phyloP scores from a whole-genome alignment of 2,888 invertebrate species.

The Leptinotarsa juncta region DNA sequence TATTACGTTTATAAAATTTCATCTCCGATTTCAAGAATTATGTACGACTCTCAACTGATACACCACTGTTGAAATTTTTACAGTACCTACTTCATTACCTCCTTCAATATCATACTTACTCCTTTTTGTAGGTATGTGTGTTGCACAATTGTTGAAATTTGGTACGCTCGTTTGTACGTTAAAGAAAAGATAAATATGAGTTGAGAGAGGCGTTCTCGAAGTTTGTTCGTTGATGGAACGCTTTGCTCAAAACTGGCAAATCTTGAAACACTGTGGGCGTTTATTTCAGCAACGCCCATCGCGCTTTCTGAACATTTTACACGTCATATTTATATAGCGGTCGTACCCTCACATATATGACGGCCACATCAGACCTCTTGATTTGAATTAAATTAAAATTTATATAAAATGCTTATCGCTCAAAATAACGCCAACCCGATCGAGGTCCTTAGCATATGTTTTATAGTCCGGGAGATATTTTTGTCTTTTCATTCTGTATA shows the following conservation, averaged over 20 bases:
- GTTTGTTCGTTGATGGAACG: slow-evolving; percentile 49
- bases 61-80: background rate
- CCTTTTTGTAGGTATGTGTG: slow-evolving; percentile 19
- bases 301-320: slow-evolving; percentile 50
- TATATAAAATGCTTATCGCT: slow-evolving; percentile 13
- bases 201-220: slow-evolving; percentile 45
- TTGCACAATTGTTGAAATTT: slow-evolving; percentile 37
- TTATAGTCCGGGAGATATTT: background rate
- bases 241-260: slow-evolving; percentile 52
- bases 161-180: slow-evolving; percentile 38
- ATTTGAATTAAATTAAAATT: slow-evolving; percentile 18
- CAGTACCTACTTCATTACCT: slow-evolving; percentile 1
- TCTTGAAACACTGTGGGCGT: slow-evolving; percentile 53
- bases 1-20: too few relatives aligned
- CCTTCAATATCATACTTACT: slow-evolving; percentile 18
- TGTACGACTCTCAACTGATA: background rate
- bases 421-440: background rate
- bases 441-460: background rate
- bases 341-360: slow-evolving; percentile 37
- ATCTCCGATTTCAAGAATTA: too few relatives aligned
- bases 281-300: slow-evolving; percentile 51
- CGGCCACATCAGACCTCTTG: slow-evolving; percentile 32
- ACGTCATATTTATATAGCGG: slow-evolving; percentile 53
- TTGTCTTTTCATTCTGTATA: background rate
- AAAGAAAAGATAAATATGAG: slow-evolving; percentile 41